Percentiles rank a stretch among this genome's conserved stretches.
These are phyloP conservation scores for Thunnus thynnus DNA, from an alignment of 2,113 vertebrate genomes.

Conservation along the genomic window DNA sequence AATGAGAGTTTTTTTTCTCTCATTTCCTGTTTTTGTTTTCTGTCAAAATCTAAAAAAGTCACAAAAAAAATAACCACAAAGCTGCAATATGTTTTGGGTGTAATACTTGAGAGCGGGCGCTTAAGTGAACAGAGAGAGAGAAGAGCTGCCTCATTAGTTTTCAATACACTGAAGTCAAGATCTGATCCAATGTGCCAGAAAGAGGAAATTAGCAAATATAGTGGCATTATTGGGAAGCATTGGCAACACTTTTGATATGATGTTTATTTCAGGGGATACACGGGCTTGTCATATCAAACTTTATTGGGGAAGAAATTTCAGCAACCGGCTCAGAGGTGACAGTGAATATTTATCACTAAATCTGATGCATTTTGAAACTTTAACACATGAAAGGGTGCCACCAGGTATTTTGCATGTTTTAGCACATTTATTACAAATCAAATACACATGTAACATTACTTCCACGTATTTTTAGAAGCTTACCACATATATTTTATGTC, in stretches of 20 bases:
- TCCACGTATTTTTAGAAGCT: not conserved
- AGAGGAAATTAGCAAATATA: constrained; percentile 67
- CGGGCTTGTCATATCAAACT: not conserved
- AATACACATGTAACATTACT: too few relatives aligned
- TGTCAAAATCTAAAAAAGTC: constrained; percentile 13
- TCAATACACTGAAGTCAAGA: constrained; percentile 46
- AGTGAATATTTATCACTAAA: not conserved
- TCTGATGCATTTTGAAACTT: not conserved
- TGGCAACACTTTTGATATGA: constrained; percentile 40
- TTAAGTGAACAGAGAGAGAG: constrained; percentile 33
- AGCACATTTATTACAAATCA: not conserved
- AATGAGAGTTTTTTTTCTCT: constrained; percentile 27
- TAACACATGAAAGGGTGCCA: not conserved
- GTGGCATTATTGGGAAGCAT: constrained; percentile 6
- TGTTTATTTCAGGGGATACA: constrained; percentile 23
- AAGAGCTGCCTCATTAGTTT: constrained; percentile 71
- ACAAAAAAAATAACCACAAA: not conserved
- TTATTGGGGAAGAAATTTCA: constrained; percentile 18
- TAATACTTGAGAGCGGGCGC: not conserved
- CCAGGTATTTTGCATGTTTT: not conserved
- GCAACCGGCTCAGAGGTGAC: not conserved
- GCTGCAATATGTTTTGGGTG: constrained; percentile 21
- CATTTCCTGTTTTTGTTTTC: constrained; percentile 72
- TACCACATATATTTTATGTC: not conserved
- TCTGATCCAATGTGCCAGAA: constrained; percentile 36